phyloP scores from a whole-genome alignment of 2,888 invertebrate species.

The Chironomus riparius region DNA sequence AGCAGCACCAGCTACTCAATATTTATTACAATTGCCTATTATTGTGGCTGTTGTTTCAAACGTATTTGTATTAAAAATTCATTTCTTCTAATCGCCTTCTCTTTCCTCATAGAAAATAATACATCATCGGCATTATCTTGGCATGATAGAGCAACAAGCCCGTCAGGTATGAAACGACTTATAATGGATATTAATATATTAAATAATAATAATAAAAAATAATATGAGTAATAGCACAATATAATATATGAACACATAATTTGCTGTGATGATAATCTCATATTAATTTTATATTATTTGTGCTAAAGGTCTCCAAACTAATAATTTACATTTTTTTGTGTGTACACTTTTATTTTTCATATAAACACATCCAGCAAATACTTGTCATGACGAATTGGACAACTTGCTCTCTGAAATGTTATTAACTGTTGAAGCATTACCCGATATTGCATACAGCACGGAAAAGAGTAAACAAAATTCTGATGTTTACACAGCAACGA shows the following conservation, averaged over 20 bases:
- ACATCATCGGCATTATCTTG: constrained; percentile 16
- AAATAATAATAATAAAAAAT: not conserved
- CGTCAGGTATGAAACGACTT: constrained; percentile 13
- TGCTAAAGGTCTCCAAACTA: not conserved
- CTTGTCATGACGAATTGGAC: constrained; percentile 64
- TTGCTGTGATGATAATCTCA: not conserved
- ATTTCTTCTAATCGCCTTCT: not conserved
- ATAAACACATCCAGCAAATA: constrained; percentile 3
- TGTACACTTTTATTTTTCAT: not conserved
- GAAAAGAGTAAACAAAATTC: constrained; percentile 30
- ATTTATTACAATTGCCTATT: not conserved
- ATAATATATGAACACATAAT: no score
- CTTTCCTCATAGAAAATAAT: constrained; percentile 11
- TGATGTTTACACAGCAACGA: not conserved
- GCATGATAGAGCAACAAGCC: constrained; percentile 19
- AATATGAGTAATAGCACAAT: not conserved
- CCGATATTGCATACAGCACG: constrained; percentile 42
- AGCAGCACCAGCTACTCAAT: no score
- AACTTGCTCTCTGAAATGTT: constrained; percentile 78
- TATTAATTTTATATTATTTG: not conserved
- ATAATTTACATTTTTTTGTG: not conserved
- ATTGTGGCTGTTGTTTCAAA: not conserved
- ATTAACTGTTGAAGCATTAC: constrained; percentile 76
- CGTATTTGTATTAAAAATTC: not conserved
- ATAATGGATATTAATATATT: not conserved